Evolutionary conservation across 2,888 invertebrate species (phyloP), one percentile per base, ranked within the genome.

Genomic region (Leptinotarsa juncta): DNA sequence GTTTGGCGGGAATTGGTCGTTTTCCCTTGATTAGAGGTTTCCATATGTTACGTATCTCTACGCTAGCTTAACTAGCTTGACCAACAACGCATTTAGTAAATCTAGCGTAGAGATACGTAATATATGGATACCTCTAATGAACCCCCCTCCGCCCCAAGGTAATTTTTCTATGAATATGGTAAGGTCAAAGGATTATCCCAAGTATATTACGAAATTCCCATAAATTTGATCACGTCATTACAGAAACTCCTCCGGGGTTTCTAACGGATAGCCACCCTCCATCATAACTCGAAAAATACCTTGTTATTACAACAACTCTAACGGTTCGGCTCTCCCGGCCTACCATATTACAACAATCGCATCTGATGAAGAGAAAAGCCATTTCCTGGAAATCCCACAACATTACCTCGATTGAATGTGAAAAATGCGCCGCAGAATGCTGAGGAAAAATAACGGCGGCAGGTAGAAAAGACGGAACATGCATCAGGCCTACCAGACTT

Each of bases 361-460:
- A 67, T 65, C 72, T 75, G 70, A 72, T 72, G 75, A 75, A 70
- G 75, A 72, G 72, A 72, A 75, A 75, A 72, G 75, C 66, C 69
- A 75, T 75, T 75, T 75, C 49, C 53, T 48, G 70, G 70, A 72
- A 72, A 69, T 60, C 71, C 75, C 69, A 55, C 70, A 32, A 51
- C 66, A 72, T 72, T 69, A 72, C 70, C 69, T 20, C 72, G 60
- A 70, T 72, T 72, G 75, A 75, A 75, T 67, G 70, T 70, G 72
- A 70, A 75, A 75, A 75, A 69, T 75, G 75, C 71, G 72, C 68
- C 50, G 67, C 65, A 74, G 71, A 71, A 62, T 67, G 66, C 51
- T 49, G 65, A 67, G 50, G 51, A 70, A 75, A 72, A 62, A 67
- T 72, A 57, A 53, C 49, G 69, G 66, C 62, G 69, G 69, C 69